Evolutionary conservation across 37 sponge, comb jelly and placozoan genomes (phyloP), one percentile per base, ranked within the genome.

Genomic region (Cliona cf. orientalis): DNA sequence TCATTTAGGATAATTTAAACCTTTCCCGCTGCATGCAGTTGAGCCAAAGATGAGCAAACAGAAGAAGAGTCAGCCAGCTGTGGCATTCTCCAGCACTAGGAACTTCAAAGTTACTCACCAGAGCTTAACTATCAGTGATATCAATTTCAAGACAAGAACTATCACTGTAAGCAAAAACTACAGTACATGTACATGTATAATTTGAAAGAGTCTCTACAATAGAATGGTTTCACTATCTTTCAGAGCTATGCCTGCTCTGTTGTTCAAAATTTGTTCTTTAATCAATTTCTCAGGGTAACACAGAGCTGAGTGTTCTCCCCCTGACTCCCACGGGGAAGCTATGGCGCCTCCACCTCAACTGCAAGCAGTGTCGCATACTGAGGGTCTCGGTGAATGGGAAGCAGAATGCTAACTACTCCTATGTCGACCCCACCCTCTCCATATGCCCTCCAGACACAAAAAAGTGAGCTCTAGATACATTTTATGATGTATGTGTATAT

Each of bases 301-400:
- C 92, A 2, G 92, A 92, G 59, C 81, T 92, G 61, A 80, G 85
- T n/a, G 40, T 92, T 17, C 75, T 73, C 1, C 88, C 92, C 14
- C 66, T 75, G 58, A 83, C 91, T 21, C 28, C 44, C 41, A 86
- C 80, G 0, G 87, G 83, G 0, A 87, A 87, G 76, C 59, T 92
- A 25, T 84, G 76, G 89, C 84, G 71, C 44, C 32, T 92, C 14
- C 55, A 71, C 36, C 81, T 92, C 59, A 92, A 92, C 81, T 92
- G 92, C 55, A 92, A 87, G 44, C 92, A 92, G 58, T 87, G 92
- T 69, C 84, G 89, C 49, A 87, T 89, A 29, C 63, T 92, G 22
- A 29, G 74, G 3, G 75, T 92, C 28, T 64, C 81, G 25, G 79
- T 92, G 26, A 84, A 92, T 62, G 73, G 57, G 9, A 33, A 19